A percentile compares a stretch with the other conserved stretches of the same genome.
Evolutionary conservation across 2,797 vertebrate genomes (phyloP).

Genomic region (Gadopsis bispinosus): DNA sequence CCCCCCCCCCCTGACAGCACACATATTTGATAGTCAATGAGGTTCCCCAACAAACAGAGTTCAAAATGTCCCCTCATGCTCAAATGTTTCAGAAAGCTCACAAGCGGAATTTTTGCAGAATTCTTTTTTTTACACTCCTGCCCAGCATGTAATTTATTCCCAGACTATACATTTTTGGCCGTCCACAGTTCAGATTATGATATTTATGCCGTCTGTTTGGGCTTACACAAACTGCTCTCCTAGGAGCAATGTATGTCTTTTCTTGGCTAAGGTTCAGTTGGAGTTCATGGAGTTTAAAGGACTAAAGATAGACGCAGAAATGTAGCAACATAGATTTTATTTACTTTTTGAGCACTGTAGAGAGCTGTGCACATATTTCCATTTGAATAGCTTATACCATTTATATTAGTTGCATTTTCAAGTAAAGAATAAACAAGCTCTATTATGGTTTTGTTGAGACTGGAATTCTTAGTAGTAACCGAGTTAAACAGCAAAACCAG

Average conservation of each 20-base stretch:
- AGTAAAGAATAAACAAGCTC: constrained; percentile 76
- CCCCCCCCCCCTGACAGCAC: too few relatives aligned
- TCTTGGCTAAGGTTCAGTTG: constrained; percentile 15
- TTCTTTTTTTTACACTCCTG: constrained; percentile 80
- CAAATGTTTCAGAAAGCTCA: constrained; percentile 48
- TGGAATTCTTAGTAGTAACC: constrained; percentile 49
- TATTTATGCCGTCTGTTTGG: constrained; percentile 48
- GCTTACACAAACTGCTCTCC: constrained; percentile 44
- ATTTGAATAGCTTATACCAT: constrained; percentile 75
- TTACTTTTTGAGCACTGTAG: constrained; percentile 74
- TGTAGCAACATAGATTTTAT: constrained; percentile 77
- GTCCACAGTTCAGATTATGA: constrained; percentile 30
- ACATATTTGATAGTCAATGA: constrained; percentile 19
- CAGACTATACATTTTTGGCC: constrained; percentile 77
- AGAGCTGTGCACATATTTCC: constrained; percentile 67
- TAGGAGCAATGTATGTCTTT: constrained; percentile 45
- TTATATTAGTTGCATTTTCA: constrained; percentile 78
- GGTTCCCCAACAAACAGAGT: constrained; percentile 45
- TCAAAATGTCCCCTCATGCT: constrained; percentile 71
- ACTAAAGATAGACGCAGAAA: constrained; percentile 33
- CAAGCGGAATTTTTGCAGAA: constrained; percentile 47
- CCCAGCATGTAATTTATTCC: constrained; percentile 84
- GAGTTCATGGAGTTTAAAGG: constrained; percentile 10
- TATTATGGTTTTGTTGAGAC: constrained; percentile 47
- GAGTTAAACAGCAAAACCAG: constrained; percentile 57